Base-by-base conservation (phyloP, 2,797 vertebrate species). In the Falco berigora region DNA sequence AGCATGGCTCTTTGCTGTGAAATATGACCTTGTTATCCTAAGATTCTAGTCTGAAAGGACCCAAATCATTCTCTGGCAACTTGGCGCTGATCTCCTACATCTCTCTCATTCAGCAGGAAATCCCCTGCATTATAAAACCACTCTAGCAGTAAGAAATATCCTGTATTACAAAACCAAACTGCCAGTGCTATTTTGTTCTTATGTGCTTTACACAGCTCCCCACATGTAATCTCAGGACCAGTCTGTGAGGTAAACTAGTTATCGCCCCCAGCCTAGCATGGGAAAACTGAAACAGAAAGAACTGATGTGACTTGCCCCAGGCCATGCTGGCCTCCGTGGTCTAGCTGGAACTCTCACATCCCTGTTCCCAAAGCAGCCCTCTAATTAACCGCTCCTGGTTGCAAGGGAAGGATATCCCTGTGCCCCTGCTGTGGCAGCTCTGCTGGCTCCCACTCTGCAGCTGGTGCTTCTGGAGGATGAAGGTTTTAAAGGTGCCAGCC, bases 251-350 rank as follows among this genome's bases (percentile, higher is more conserved):
- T 92, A 85, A 91, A 66, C 24, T n/a, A 71, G 67, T 94, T 94
- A 76, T 56, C 0, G 12, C 67, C 67, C 44, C 52, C 46, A 86
- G 90, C 61, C 68, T 64, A 66, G 72, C 63, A 72, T 32, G 2
- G 74, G 77, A 63, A 95, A 87, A 93, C 42, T 80, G 88, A 97
- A 93, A 90, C 95, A 92, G 90, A 96, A 96, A 88, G 86, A 91
- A 74, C 61, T 53, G 53, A 93, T 75, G 80, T 83, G 77, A 71
- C 53, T 91, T 87, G 94, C 92, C 56, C n/a, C 0, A 0, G 77
- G 93, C 81, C 28, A 7, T 10, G 27, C 18, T 85, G 58, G 61
- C 72, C 50, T 92, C 40, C 0, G 5, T 84, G 56, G 23, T 64
- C 32, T 72, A 53, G 28, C 67, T 76, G 47, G 52, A 86, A 52